Percentiles rank a stretch among this genome's conserved stretches.
These are phyloP conservation scores for Bufotes viridis DNA, from an alignment of 2,797 vertebrate genomes.

Conservation along the genomic window DNA sequence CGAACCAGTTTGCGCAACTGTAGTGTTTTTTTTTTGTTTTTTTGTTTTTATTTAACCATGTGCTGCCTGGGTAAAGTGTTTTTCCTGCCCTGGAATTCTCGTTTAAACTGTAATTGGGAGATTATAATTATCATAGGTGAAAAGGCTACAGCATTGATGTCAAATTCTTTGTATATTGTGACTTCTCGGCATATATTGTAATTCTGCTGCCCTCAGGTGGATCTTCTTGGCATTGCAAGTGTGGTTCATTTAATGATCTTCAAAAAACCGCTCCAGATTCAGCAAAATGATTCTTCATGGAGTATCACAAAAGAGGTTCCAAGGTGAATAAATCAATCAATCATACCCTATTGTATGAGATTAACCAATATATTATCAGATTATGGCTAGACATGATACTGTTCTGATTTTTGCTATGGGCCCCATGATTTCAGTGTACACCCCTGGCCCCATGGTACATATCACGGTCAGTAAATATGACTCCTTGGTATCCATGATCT, in stretches of 20 bases:
- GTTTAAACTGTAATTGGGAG: too few relatives aligned
- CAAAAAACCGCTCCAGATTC: slow-evolving; percentile 71
- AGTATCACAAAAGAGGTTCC: slow-evolving; percentile 69
- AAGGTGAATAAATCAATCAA: slow-evolving; percentile 70
- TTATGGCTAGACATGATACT: too few relatives aligned
- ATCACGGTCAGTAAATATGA: background rate
- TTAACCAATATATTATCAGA: too few relatives aligned
- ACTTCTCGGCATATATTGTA: background rate
- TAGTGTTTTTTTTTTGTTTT: too few relatives aligned
- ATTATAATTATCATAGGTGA: too few relatives aligned
- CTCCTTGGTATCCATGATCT: slow-evolving; percentile 20
- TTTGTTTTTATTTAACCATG: too few relatives aligned
- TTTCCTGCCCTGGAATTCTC: too few relatives aligned
- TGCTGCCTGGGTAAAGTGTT: too few relatives aligned
- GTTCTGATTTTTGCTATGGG: background rate
- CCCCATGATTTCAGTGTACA: background rate
- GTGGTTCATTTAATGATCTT: slow-evolving; percentile 76
- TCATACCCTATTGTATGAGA: too few relatives aligned
- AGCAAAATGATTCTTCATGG: slow-evolving; percentile 72
- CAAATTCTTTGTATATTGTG: background rate
- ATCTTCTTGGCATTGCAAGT: slow-evolving; percentile 78
- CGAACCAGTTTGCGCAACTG: too few relatives aligned
- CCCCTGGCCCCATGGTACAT: background rate
- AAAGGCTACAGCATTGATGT: background rate
- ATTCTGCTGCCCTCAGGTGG: slow-evolving; percentile 74